Evolutionary conservation across 1,140 invertebrate genomes (phyloP).

Genomic region (Eumaeus atala): DNA sequence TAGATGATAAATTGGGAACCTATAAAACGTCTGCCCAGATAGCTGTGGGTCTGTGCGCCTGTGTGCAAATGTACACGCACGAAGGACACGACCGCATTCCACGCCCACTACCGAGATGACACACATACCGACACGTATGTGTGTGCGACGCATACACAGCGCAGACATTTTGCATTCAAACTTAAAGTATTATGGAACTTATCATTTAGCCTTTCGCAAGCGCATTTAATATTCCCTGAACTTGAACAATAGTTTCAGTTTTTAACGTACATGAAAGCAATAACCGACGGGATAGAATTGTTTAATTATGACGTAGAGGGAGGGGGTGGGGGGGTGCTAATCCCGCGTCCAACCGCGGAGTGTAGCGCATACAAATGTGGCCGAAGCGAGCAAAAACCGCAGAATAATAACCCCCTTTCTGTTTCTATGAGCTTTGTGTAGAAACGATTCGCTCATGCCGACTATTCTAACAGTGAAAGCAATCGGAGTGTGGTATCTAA

Average conservation of each 20-base stretch:
- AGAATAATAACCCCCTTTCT: too few species aligned
- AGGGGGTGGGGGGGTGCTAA: constrained; percentile 54
- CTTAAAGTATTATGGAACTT: constrained; percentile 39
- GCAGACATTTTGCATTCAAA: constrained; percentile 42
- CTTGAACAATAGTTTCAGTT: constrained; percentile 13
- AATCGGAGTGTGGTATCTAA: too few species aligned
- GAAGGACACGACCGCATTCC: constrained; percentile 71
- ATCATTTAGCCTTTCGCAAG: constrained; percentile 24
- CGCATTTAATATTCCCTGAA: constrained; percentile 25
- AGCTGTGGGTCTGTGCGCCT: constrained; percentile 33
- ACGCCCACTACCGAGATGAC: constrained; percentile 50
- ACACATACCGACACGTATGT: constrained; percentile 52
- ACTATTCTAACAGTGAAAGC: too few species aligned
- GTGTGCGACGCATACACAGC: constrained; percentile 36
- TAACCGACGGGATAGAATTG: constrained; percentile 47
- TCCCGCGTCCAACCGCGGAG: constrained; percentile 50
- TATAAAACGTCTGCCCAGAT: constrained; percentile 51
- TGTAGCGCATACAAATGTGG: constrained; percentile 64
- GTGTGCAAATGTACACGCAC: constrained; percentile 65
- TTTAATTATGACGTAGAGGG: constrained; percentile 63
- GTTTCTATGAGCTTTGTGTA: constrained; percentile 38
- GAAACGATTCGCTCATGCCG: constrained; percentile 29
- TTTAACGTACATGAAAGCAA: constrained; percentile 28
- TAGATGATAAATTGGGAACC: constrained; percentile 58
- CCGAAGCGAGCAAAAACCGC: constrained; percentile 51